These are phyloP conservation scores for Plebejus argus DNA, from an alignment of 2,888 invertebrate species.

Conservation along the genomic window DNA sequence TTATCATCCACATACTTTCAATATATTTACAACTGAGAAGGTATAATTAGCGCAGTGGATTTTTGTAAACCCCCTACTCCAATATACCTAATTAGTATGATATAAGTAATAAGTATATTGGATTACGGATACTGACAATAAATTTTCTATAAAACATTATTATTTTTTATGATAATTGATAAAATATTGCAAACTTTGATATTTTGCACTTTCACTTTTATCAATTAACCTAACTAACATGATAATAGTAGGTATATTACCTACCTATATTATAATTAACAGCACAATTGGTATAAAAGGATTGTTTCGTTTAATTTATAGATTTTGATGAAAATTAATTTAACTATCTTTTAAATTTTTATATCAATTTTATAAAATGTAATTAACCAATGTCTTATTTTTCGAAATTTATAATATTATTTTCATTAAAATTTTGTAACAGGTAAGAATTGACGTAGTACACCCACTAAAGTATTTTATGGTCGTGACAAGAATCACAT, in stretches of 20 bases:
- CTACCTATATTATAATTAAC: background rate
- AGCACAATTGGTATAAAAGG: background rate
- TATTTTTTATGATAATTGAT: background rate
- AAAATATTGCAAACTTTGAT: background rate
- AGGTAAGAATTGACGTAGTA: too few species aligned
- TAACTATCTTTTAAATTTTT: background rate
- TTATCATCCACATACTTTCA: too few species aligned
- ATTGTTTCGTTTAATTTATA: background rate
- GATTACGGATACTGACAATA: background rate
- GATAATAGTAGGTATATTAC: too few species aligned
- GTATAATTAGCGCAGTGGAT: too few species aligned
- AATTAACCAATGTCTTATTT: background rate
- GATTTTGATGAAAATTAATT: background rate
- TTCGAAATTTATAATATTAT: background rate
- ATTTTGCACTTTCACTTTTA: background rate
- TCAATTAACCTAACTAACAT: too few species aligned
- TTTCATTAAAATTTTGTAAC: too few species aligned
- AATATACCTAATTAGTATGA: too few species aligned
- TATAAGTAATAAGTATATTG: too few species aligned
- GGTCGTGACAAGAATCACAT: too few species aligned
- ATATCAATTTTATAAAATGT: background rate
- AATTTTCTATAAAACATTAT: slow-evolving; percentile 13
- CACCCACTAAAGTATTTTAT: too few species aligned
- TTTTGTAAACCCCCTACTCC: too few species aligned
- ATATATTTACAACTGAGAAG: background rate